Evolutionary conservation across 92 coral and sea anemone genomes (phyloP).

Genomic region (Zoanthus gigantus): DNA sequence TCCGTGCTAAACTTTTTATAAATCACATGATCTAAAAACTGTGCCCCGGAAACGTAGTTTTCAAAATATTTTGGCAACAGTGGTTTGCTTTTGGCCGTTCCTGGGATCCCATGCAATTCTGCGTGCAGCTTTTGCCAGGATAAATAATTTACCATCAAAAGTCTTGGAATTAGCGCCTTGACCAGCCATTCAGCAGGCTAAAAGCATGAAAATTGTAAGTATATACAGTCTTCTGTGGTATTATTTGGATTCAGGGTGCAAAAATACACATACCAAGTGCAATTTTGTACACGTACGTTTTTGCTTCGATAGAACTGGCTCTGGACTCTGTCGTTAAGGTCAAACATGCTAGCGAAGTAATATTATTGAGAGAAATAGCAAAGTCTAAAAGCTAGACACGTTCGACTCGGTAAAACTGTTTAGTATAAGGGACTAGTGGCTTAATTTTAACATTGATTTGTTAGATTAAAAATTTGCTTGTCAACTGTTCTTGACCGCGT

Average conservation of each 20-base stretch:
- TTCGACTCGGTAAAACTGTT: neutral
- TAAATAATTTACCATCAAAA: conserved; percentile 9
- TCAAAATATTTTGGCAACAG: conserved; percentile 3
- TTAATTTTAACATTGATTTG: conserved; percentile 6
- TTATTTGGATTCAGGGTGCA: neutral
- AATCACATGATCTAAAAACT: neutral
- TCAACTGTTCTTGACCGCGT: neutral
- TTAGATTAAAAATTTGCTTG: neutral
- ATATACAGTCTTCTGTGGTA: conserved; percentile 4
- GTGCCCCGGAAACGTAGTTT: conserved; percentile 31
- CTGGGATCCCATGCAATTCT: conserved; percentile 6
- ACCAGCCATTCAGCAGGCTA: conserved; percentile 32
- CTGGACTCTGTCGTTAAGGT: neutral
- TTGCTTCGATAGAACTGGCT: conserved; percentile 9
- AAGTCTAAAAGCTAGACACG: neutral
- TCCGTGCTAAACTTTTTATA: conserved; percentile 30
- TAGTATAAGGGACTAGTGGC: neutral
- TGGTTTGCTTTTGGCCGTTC: conserved; percentile 7
- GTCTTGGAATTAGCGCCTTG: conserved; percentile 15
- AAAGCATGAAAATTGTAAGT: neutral
- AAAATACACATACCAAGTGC: conserved; percentile 1
- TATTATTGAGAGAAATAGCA: conserved; percentile 1
- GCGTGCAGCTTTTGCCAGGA: conserved; percentile 38
- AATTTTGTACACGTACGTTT: neutral
- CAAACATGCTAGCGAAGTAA: conserved; percentile 10